These are phyloP conservation scores for Phoxinus phoxinus DNA, from an alignment of 2,113 vertebrate genomes.

Conservation along the genomic window DNA sequence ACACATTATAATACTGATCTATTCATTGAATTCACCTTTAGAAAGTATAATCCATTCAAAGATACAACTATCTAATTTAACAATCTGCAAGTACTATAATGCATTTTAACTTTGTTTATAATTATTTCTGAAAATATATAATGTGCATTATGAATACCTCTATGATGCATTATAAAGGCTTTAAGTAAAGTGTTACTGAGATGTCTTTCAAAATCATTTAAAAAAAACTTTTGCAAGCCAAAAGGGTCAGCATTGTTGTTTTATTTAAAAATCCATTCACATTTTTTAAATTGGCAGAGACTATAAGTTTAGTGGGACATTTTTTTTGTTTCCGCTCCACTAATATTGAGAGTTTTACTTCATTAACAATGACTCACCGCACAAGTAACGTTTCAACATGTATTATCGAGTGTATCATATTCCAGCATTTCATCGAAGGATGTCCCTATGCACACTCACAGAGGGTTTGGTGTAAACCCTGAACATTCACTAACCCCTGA, in stretches of 20 bases:
- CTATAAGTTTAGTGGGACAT: background rate
- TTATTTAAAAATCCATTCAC: background rate
- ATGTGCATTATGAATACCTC: too few species aligned
- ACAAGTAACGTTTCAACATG: background rate
- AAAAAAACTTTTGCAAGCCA: background rate
- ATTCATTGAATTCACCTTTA: too few species aligned
- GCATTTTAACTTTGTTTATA: too few species aligned
- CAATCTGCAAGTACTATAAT: too few species aligned
- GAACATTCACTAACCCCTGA: slow-evolving; percentile 8
- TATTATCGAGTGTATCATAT: background rate
- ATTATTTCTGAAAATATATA: too few species aligned
- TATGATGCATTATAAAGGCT: too few species aligned
- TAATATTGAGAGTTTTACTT: background rate
- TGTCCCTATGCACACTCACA: background rate
- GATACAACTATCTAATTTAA: too few species aligned
- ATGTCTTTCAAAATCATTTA: too few species aligned
- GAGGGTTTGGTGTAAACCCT: background rate
- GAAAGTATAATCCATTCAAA: too few species aligned
- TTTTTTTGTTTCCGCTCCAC: background rate
- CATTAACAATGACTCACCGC: slow-evolving; percentile 14
- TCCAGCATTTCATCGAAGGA: slow-evolving; percentile 1
- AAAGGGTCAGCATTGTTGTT: background rate
- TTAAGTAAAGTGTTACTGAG: too few species aligned
- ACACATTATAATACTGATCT: too few species aligned
- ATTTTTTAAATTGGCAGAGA: background rate